Evolutionary conservation across 2,797 vertebrate genomes (phyloP).

Genomic region (Phataginus tricuspis): DNA sequence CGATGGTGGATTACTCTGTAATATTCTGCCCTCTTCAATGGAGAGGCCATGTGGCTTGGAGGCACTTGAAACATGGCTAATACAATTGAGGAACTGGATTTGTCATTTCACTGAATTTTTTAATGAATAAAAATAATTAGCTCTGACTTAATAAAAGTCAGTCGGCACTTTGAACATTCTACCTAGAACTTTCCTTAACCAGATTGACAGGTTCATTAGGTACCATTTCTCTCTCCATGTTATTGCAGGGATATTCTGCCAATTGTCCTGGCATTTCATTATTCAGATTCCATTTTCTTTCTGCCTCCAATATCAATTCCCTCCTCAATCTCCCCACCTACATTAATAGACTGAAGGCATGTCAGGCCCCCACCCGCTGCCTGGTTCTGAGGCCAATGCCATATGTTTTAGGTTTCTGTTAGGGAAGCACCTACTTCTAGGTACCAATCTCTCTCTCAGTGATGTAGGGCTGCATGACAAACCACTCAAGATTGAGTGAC

Average conservation of each 20-base stretch:
- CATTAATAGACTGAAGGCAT: background rate
- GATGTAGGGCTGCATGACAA: background rate
- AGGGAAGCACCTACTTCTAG: background rate
- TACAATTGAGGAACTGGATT: background rate
- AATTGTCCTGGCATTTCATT: background rate
- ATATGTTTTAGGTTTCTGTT: background rate
- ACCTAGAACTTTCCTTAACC: background rate
- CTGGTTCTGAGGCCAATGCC: background rate
- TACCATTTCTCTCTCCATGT: background rate
- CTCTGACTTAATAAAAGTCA: background rate
- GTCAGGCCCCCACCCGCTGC: background rate
- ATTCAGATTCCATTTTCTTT: background rate
- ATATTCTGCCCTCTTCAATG: background rate
- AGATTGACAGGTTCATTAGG: background rate
- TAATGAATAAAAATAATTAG: constrained; percentile 38
- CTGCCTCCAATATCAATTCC: background rate
- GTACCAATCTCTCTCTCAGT: background rate
- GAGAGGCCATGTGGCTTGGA: background rate
- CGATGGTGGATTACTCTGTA: background rate
- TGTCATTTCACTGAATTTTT: background rate
- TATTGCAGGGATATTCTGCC: background rate
- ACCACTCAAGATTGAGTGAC: background rate
- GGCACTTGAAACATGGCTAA: background rate
- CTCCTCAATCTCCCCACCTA: background rate
- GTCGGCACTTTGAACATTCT: background rate